Evolutionary conservation across 2,797 vertebrate genomes (phyloP).

Genomic region (Scarus forsteni): DNA sequence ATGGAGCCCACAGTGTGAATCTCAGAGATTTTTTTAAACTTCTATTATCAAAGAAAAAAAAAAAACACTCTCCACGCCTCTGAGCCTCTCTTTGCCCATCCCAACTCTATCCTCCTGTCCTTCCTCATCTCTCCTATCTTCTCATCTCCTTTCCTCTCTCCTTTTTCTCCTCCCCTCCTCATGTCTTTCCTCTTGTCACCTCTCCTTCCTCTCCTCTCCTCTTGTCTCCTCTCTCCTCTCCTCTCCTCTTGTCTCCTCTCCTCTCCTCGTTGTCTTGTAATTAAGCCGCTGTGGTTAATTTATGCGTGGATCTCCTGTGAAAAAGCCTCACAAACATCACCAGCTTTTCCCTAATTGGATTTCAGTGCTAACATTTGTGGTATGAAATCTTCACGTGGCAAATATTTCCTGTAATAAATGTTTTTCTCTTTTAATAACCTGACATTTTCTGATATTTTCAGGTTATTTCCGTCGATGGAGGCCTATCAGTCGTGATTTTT

Average conservation of each 20-base stretch:
- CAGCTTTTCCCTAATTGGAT: constrained; percentile 65
- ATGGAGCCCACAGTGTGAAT: no score
- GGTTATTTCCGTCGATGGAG: constrained; percentile 59
- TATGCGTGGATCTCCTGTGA: constrained; percentile 65
- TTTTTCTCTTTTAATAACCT: constrained; percentile 33
- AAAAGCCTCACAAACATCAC: constrained; percentile 59
- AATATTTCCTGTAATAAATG: constrained; percentile 60
- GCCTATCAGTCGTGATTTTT: constrained; percentile 42
- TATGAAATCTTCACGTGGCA: constrained; percentile 64
- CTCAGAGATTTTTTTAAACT: no score
- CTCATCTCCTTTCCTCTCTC: background rate
- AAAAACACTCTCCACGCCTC: no score
- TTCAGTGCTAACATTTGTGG: constrained; percentile 66
- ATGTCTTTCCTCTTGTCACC: constrained; percentile 24
- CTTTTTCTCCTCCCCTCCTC: constrained; percentile 27
- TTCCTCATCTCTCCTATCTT: no score
- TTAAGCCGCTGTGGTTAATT: constrained; percentile 69
- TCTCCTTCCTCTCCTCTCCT: constrained; percentile 5
- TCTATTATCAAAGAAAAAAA: no score
- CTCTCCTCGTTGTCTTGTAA: constrained; percentile 49
- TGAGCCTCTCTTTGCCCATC: no score
- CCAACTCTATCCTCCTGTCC: no score
- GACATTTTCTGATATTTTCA: constrained; percentile 70
- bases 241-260: constrained; percentile 28
- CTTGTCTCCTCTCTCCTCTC: constrained; percentile 17